Evolutionary conservation across 2,113 vertebrate species (phyloP), one percentile per base, ranked within the genome.

Genomic region (Carlito syrichta): DNA sequence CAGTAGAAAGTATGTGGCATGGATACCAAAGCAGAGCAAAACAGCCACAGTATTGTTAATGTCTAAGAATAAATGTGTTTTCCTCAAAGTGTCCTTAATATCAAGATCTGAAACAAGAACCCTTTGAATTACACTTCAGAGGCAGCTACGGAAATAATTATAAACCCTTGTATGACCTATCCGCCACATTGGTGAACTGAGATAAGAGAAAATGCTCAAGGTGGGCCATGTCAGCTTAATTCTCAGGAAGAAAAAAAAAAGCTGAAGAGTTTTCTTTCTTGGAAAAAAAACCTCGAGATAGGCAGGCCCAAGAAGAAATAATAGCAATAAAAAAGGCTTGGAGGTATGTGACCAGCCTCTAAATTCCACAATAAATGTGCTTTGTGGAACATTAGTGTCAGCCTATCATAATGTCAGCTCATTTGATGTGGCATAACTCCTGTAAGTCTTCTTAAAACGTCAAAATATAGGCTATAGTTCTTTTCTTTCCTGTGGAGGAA

Each of bases 371-470:
- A 93, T 98, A 98, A 82, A n/a, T 96, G 3, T 79, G 35, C 87
- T 97, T 96, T 97, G 89, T 78, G 97, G 96, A 87, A 96, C 94
- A 90, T 97, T 98, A 98, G 89, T 98, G 95, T 96, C 97, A 96
- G 58, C 81, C 38, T 97, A 96, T 97, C 96, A 91, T 87, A 97
- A 96, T 27, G 32, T 87, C 96, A 96, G 74, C 88, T 96, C 68
- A 96, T 94, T 94, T 94, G 95, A 98, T 95, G 71, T 69, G 66
- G 77, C 96, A 82, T 91, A 95, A 93, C 76, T 23, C 81, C 69
- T 96, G 79, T 86, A 95, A 87, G 81, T 19, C 81, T 86, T 97
- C 97, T 96, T 95, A 93, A 98, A 95, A 69, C 96, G 97, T 97
- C 97, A 98, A 97, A 88, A 93, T 89, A 86, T 23, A 96, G 94